Base-by-base conservation (phyloP, 2,113 vertebrate genomes). In the Excalfactoria chinensis region DNA sequence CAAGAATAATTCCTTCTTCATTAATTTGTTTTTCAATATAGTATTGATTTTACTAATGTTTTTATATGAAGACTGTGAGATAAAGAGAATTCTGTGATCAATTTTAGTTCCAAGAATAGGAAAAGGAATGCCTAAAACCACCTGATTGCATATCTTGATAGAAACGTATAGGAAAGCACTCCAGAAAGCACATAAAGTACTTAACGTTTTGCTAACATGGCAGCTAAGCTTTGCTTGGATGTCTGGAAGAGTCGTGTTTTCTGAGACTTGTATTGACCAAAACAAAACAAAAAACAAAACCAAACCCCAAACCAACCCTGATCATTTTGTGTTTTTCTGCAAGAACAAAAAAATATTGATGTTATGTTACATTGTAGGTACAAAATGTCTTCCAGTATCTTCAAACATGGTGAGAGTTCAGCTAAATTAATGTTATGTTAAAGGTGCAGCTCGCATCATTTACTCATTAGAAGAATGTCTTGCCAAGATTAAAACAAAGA, bases 401-500 rank as follows among this genome's bases (percentile, higher is more conserved):
- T 84, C 58, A n/a, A 59, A 60, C 9, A 25, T 10, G 66, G 58
- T 74, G 16, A 69, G 95, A 88, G 49, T 84, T 92, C 76, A 93
- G 7, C 90, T 88, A 21, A 70, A 76, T 71, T 49, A 69, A 79
- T 89, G 44, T 60, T 53, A 4, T 41, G 75, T 11, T 71, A 63
- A 74, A 87, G 70, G 73, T 3, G 1, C 68, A 90, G 40, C 86
- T 94, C 79, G 35, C 49, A 70, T 88, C 5, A 41, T 84, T 77
- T 79, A 85, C 78, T 89, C 60, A 79, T 91, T 89, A 93, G 34
- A 70, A 34, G 72, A 80, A 17, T 51, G 56, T 60, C 62, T 90
- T 78, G 79, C 81, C 70, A 85, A 78, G 82, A 80, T 90, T 86
- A 76, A 88, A 86, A 80, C 56, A 91, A 67, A 80, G 44, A 77